These are phyloP conservation scores for Cosmorhoe ocellata DNA, from an alignment of 2,888 invertebrate species.

Conservation along the genomic window DNA sequence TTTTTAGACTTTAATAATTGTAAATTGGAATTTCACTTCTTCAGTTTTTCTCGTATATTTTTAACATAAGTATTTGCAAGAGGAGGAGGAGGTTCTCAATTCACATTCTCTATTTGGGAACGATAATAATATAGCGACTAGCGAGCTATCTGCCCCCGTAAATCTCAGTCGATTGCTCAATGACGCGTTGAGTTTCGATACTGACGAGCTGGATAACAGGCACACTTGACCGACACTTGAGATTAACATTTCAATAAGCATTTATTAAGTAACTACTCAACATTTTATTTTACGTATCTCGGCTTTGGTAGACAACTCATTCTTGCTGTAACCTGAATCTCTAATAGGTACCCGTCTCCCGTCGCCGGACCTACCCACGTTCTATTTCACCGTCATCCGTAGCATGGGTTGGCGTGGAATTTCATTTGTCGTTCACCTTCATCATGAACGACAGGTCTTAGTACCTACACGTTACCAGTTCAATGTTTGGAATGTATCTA, in stretches of 20 bases:
- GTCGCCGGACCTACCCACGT: constrained; percentile 1
- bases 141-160: neutral
- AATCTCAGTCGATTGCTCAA: constrained; percentile 24
- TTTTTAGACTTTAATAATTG: constrained; percentile 17
- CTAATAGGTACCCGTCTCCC: constrained; percentile 2
- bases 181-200: constrained; percentile 17
- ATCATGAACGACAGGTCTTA: constrained; percentile 6
- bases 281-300: no score
- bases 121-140: no score
- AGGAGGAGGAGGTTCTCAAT: no score
- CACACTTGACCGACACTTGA: constrained; percentile 14
- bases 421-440: constrained; percentile 24
- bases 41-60: neutral
- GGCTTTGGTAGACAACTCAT: no score
- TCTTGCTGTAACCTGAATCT: neutral
- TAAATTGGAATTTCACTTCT: neutral
- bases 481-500: neutral
- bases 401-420: constrained; percentile 23
- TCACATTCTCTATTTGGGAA: no score
- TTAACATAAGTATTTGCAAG: no score
- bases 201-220: constrained; percentile 18
- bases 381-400: constrained; percentile 10
- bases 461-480: neutral
- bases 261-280: neutral
- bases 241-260: constrained; percentile 8